Percentiles rank a stretch among this genome's conserved stretches.
These are phyloP conservation scores for Dicranocentrus wangi DNA, from an alignment of 2,888 invertebrate genomes.

Conservation along the genomic window DNA sequence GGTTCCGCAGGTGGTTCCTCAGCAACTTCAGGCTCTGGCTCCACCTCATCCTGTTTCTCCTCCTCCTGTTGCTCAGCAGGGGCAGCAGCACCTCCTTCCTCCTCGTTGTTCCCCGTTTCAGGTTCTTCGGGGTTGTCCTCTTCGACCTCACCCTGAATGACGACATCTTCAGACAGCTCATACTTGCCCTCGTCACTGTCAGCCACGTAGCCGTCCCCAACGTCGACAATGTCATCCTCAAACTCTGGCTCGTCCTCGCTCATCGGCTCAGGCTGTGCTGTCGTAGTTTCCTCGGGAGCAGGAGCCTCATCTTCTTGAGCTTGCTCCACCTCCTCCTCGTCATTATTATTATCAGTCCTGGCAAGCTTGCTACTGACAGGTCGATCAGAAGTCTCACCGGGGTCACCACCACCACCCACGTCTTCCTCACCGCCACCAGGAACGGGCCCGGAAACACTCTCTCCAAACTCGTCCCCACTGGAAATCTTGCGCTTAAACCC, in stretches of 20 bases:
- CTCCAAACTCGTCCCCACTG: constrained; percentile 46
- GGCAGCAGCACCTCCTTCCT: constrained; percentile 13
- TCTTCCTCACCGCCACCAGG: too few relatives aligned
- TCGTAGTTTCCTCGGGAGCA: too few relatives aligned
- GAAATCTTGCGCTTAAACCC: constrained; percentile 65
- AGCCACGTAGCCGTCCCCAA: constrained; percentile 36
- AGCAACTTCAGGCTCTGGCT: constrained; percentile 9
- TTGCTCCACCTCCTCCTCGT: constrained; percentile 61
- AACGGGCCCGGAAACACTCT: too few relatives aligned
- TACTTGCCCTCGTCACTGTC: constrained; percentile 53
- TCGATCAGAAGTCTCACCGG: constrained; percentile 41
- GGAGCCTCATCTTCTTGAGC: too few relatives aligned
- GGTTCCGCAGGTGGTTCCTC: constrained; percentile 17
- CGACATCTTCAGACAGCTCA: constrained; percentile 68
- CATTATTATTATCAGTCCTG: too few relatives aligned
- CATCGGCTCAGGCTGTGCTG: not conserved
- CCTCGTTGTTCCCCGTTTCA: constrained; percentile 33
- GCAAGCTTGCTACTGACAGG: not conserved
- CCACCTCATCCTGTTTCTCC: constrained; percentile 12
- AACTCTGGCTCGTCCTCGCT: constrained; percentile 73
- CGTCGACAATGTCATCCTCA: constrained; percentile 67
- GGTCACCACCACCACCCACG: too few relatives aligned
- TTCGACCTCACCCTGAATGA: constrained; percentile 71
- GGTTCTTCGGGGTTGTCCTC: constrained; percentile 64
- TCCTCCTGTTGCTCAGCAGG: constrained; percentile 17